Percentiles rank a stretch among this genome's conserved stretches.
phyloP scores from a whole-genome alignment of 2,797 vertebrate genomes.

The Esox lucius region DNA sequence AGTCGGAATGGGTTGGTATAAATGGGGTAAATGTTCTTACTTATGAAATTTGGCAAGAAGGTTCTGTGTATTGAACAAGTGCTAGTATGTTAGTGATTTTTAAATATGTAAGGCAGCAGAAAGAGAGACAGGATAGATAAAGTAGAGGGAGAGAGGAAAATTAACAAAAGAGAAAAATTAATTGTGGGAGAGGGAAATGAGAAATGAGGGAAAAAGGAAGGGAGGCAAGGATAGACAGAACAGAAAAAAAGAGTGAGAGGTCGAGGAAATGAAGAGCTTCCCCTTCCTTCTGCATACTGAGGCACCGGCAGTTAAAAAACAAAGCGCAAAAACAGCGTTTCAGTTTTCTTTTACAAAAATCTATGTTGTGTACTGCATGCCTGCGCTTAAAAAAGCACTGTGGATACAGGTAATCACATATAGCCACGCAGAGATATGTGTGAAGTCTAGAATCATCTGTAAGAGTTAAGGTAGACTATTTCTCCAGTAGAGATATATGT shows the following conservation, averaged over 20 bases:
- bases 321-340: constrained; percentile 41
- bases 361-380: too few species aligned
- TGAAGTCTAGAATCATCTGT: too few species aligned
- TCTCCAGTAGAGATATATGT: too few species aligned
- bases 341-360: constrained; percentile 40
- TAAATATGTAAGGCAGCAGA: background rate
- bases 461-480: too few species aligned
- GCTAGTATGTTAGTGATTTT: background rate
- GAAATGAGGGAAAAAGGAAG: background rate
- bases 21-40: too few species aligned
- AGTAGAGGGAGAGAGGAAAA: background rate
- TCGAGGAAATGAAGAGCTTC: constrained; percentile 32
- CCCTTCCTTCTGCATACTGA: constrained; percentile 38
- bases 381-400: too few species aligned
- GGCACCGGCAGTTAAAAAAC: constrained; percentile 42
- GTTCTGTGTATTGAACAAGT: background rate
- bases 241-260: background rate
- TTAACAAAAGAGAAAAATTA: background rate
- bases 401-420: too few species aligned
- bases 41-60: too few species aligned
- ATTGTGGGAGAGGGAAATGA: background rate
- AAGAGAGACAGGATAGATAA: background rate
- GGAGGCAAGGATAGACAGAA: background rate
- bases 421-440: too few species aligned
- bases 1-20: too few species aligned